Evolutionary conservation across 2,888 invertebrate species (phyloP), one percentile per base, ranked within the genome.

Genomic region (Euspilapteryx auroguttella): DNA sequence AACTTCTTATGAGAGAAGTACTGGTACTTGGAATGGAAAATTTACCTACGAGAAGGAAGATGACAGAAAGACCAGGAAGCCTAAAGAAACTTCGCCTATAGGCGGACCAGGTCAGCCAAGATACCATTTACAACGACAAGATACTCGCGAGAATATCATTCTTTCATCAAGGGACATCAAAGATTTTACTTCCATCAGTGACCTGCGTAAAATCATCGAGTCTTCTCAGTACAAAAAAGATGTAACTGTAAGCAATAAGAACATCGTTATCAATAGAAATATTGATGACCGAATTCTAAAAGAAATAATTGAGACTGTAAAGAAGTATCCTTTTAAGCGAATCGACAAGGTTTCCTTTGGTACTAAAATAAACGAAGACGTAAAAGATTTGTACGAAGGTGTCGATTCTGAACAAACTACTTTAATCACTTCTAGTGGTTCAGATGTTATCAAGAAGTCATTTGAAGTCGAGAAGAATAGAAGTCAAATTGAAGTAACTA

Each of bases 21-120:
- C 73, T 13, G 75, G 75, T 31, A 59, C 75, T 7, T 81, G 81
- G 81, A 79, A 81, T 32, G 80, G 81, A 8, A 79, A 77, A 39
- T 81, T 80, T 34, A 48, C 55, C 12, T 75, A 78, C 36, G 80
- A 79, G 47, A 76, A 58, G 35, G 64, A 69, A 28, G 63, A 66
- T 29, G 68, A 64, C 26, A 59, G 65, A 2, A 31, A 24, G 34
- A 68, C 69, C 9, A 65, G 58, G 39, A 54, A 41, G 37, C 68
- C 68, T 1, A 69, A 68, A 39, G 48, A 69, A 43, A 55, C 58
- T 50, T 66, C 73, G 30, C 71, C 73, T 8, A 69, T 66, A 39
- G 66, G 65, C n/a, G 53, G 49, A 33, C 51, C 63, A 15, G 71
- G 71, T 37, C 54, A 56, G 35, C 69, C 69, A 9, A 58, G 55